These are phyloP conservation scores for Rhizoglyphus robini DNA, from an alignment of 1,140 invertebrate species.

Conservation along the genomic window DNA sequence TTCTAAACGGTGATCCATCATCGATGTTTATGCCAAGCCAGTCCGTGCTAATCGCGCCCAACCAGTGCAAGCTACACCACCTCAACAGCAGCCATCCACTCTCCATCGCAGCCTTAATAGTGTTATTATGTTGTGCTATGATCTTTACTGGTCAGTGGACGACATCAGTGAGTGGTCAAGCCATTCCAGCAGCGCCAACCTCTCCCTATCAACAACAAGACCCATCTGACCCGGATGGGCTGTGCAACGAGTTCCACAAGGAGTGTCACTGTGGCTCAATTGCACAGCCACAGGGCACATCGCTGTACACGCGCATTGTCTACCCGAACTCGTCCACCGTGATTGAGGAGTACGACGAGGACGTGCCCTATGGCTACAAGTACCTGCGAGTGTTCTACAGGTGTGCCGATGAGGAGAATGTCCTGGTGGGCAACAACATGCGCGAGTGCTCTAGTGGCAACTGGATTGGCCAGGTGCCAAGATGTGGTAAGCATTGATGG, in stretches of 20 bases:
- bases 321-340: background rate
- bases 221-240: background rate
- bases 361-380: slow-evolving; percentile 10
- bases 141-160: too few species aligned
- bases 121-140: too few species aligned
- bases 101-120: too few species aligned
- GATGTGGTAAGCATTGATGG: slow-evolving; percentile 3
- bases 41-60: too few species aligned
- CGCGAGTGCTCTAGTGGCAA: slow-evolving; percentile 1
- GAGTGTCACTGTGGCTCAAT: slow-evolving; percentile 15
- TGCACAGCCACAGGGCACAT: background rate
- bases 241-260: slow-evolving; percentile 7
- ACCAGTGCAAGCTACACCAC: too few species aligned
- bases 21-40: too few species aligned
- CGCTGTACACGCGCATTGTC: background rate
- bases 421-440: slow-evolving; percentile 13
- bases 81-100: too few species aligned
- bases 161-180: too few species aligned
- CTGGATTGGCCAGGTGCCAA: background rate
- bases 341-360: background rate
- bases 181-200: background rate
- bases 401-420: background rate
- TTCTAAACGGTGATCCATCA: too few species aligned
- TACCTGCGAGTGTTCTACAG: slow-evolving; percentile 2
- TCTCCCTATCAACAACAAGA: slow-evolving; percentile 1